A percentile compares a stretch with the other conserved stretches of the same genome.
phyloP scores from a whole-genome alignment of 2,113 vertebrate genomes.

The Phrynocephalus versicolor region DNA sequence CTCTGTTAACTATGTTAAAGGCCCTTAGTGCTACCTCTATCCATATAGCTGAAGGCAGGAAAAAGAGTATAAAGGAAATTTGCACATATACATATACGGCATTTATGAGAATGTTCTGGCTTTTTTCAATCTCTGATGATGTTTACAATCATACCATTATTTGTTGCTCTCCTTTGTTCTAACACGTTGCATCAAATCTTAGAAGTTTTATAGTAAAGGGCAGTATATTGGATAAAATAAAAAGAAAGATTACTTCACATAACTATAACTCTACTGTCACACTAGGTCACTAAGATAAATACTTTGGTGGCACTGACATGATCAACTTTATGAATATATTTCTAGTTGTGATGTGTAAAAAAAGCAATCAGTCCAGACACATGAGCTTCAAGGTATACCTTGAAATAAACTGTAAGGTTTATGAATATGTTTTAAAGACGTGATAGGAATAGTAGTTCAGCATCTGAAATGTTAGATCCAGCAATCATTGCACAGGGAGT shows the following conservation, averaged over 20 bases:
- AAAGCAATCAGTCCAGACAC: slow-evolving; percentile 51
- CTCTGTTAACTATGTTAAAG: neutral
- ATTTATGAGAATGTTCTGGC: neutral
- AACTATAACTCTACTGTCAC: slow-evolving; percentile 27
- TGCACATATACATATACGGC: neutral
- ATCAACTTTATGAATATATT: slow-evolving; percentile 45
- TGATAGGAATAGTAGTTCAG: slow-evolving; percentile 25
- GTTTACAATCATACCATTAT: no score
- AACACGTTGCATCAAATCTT: slow-evolving; percentile 7
- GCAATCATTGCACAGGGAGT: slow-evolving; percentile 51
- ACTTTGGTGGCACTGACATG: slow-evolving; percentile 1
- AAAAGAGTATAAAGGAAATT: neutral
- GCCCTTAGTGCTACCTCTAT: neutral
- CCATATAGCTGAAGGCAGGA: neutral
- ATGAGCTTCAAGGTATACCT: slow-evolving; percentile 37
- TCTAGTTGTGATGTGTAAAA: slow-evolving; percentile 56
- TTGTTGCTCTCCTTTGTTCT: neutral
- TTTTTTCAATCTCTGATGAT: neutral
- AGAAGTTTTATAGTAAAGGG: slow-evolving; percentile 20
- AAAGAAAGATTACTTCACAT: slow-evolving; percentile 8
- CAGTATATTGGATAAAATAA: neutral
- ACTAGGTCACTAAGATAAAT: slow-evolving; percentile 50
- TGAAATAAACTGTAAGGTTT: slow-evolving; percentile 41
- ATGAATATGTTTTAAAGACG: slow-evolving; percentile 39
- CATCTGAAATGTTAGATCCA: slow-evolving; percentile 53